phyloP scores from a whole-genome alignment of 2,888 invertebrate species.

The Drosophila conformis region DNA sequence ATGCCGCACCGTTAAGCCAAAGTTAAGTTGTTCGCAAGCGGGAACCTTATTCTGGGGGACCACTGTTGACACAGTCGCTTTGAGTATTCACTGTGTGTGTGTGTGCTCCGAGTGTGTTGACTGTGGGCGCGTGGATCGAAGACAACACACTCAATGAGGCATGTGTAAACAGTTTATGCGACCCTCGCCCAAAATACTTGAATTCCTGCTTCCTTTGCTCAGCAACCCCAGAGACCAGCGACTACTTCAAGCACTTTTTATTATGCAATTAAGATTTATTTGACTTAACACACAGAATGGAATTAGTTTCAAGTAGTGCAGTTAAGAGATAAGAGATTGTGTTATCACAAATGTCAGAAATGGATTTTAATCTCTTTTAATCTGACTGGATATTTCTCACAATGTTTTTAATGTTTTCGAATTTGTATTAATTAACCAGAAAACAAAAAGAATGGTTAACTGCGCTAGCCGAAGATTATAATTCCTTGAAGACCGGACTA shows the following conservation, averaged over 20 bases:
- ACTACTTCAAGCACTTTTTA: slow-evolving; percentile 40
- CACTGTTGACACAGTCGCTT: slow-evolving; percentile 46
- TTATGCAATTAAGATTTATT: slow-evolving; percentile 43
- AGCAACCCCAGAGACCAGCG: slow-evolving; percentile 35
- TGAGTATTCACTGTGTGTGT: slow-evolving; percentile 1
- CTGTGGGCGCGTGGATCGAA: slow-evolving; percentile 69
- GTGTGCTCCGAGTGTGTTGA: slow-evolving; percentile 56
- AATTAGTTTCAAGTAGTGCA: slow-evolving; percentile 19
- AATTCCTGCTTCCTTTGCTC: slow-evolving; percentile 32
- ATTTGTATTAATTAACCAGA: too few species aligned
- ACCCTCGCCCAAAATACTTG: slow-evolving; percentile 61
- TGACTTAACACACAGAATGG: slow-evolving; percentile 25
- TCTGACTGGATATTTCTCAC: background rate
- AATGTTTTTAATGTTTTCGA: background rate
- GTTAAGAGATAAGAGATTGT: background rate
- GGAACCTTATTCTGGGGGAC: slow-evolving; percentile 30
- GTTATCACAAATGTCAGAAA: background rate
- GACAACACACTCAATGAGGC: slow-evolving; percentile 66
- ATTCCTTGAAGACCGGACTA: background rate
- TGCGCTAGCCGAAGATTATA: background rate
- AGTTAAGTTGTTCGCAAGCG: slow-evolving; percentile 42
- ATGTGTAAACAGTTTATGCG: slow-evolving; percentile 75
- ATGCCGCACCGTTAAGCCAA: slow-evolving; percentile 28
- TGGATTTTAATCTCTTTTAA: background rate
- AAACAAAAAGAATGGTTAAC: background rate